Base-by-base conservation (phyloP, 2,888 invertebrate species). In the Urechis unicinctus region DNA sequence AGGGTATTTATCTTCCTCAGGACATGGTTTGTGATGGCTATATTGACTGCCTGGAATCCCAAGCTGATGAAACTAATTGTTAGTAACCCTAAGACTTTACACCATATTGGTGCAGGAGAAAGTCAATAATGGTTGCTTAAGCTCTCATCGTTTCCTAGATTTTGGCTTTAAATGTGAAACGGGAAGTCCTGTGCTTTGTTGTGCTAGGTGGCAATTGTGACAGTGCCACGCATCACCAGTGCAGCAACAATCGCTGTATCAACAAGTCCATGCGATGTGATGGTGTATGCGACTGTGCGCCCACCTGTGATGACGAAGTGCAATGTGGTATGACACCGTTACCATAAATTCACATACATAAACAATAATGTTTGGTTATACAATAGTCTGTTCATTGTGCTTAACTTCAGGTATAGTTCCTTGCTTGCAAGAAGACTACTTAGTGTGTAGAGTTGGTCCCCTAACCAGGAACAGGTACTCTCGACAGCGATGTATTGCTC, bases 221-320 rank as follows among this genome's bases (percentile, higher is more conserved):
- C 4, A 22, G 26, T 6, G 49, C 4, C 1, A 36, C 31, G 28
- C 47, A 73, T 17, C 71, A 78, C 48, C 66, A 59, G 26, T 81
- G 81, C 56, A 61, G 68, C n/a, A 80, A 79, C 58, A 73, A 75
- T 0, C 71, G 79, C 9, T 81, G 81, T 61, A 77, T 81, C 24
- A 59, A 70, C 26, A 55, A 64, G 28, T 75, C 78, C 3, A 78
- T 79, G 59, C 68, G 75, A 1, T 81, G 81, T 62, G 81, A 81
- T 60, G 76, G 78, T 0, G 70, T 73, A 24, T 81, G 81, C 60
- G 81, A 81, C 68, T 81, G 81, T 61, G 69, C 68, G 3, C 60
- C 60, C 36, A 79, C 61, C 26, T 80, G 80, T 60, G 79, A 78
- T 6, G 81, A 81, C 59, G 81, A 81, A 63, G 53, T 63, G 1